Base-by-base conservation (phyloP, 2,888 invertebrate genomes). In the Diarsia brunnea region DNA sequence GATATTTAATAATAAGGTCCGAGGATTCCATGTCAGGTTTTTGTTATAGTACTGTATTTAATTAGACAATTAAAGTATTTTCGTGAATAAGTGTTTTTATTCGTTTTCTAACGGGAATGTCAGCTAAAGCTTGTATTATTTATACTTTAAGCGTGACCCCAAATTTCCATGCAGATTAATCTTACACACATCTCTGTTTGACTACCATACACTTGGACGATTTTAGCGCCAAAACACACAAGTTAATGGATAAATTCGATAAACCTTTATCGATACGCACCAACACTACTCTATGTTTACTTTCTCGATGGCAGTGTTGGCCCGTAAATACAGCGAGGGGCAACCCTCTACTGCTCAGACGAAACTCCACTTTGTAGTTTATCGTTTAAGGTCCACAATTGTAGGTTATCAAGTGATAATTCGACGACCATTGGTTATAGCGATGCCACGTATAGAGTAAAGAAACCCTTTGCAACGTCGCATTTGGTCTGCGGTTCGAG, bases 151-250 rank as follows among this genome's bases (percentile, higher is more conserved):
- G 8, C 16, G 5, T 12, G 10, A 72, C 70, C 76, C 63, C 21
- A 71, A 73, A 90, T 91, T 89, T 89, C 87, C 89, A 88, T 89
- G 86, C 81, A 88, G 84, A 90, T 89, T 90, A 89, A 88, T 89
- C 86, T 88, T 85, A 81, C 86, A 82, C 84, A 84, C 60, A 75
- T 81, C 73, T 78, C 75, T 88, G 88, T 90, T 88, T 84, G 75
- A 72, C 77, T 85, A 85, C 75, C 77, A 84, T 81, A 82, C 86
- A 84, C 85, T 85, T 82, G 71, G 84, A 78, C 80, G 71, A 84
- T 84, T 87, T 85, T 77, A 72, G 73, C 72, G 69, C 78, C 84
- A 80, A 85, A 80, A 83, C 73, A 81, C 68, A 82, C 84, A 80
- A 81, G 72, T 82, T 83, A 84, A 89, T 85, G 86, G 83, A 87